phyloP scores from a whole-genome alignment of 2,797 vertebrate genomes.

The Bufotes viridis region DNA sequence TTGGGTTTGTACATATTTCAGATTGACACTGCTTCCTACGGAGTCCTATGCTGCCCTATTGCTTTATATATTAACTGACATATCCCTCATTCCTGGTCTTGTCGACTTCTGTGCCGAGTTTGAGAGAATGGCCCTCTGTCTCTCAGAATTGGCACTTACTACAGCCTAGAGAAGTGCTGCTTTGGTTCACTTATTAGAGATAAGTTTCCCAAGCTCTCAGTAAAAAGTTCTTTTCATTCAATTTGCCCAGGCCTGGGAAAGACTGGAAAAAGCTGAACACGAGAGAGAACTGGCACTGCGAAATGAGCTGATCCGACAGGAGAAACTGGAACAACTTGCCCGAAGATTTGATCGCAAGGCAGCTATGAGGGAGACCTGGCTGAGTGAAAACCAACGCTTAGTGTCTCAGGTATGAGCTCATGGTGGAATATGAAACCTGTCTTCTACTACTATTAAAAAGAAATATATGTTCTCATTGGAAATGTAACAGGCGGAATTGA shows the following conservation, averaged over 20 bases:
- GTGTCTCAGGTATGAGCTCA: conserved; percentile 85
- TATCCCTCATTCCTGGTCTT: neutral
- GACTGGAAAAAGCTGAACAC: conserved; percentile 96
- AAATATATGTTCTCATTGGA: neutral
- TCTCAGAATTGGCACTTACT: neutral
- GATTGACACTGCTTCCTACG: neutral
- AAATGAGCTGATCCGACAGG: conserved; percentile 93
- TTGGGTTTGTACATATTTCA: neutral
- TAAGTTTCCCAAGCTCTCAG: neutral
- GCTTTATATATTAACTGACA: neutral
- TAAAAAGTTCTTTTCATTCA: neutral
- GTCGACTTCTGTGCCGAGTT: neutral
- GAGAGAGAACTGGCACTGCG: conserved; percentile 93
- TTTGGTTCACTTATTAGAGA: neutral
- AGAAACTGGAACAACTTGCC: conserved; percentile 96
- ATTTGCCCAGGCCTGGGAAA: conserved; percentile 87
- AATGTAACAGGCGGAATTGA: neutral
- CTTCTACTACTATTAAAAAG: no score
- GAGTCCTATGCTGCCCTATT: neutral
- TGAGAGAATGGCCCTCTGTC: neutral
- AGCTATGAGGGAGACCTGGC: conserved; percentile 96
- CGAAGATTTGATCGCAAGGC: conserved; percentile 94
- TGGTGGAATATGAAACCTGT: no score
- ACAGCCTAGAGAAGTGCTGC: neutral
- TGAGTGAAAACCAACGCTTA: conserved; percentile 92